Evolutionary conservation across 2,888 invertebrate species (phyloP), one percentile per base, ranked within the genome.

Genomic region (Myopa testacea): DNA sequence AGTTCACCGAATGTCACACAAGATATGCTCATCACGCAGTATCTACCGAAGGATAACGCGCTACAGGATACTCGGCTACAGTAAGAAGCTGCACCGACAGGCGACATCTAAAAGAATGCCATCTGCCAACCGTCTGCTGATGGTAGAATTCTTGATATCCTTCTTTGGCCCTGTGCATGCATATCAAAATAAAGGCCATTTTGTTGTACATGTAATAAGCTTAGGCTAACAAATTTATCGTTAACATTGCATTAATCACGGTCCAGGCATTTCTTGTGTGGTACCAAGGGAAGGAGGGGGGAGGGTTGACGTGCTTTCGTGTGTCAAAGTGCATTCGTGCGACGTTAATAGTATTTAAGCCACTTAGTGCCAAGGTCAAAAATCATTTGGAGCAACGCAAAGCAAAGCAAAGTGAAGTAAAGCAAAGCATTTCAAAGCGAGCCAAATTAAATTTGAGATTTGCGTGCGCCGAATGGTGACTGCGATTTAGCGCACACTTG

Each of bases 1-100:
- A 80, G 78, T 82, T 80, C 77, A 81, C 79, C 82, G 75, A 75
- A 65, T 75, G 67, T 65, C 65, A 63, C 65, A 63, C 63, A 45
- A 75, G 67, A 67, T 67, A 75, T 52, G 73, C 73, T n/a, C 73
- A 62, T 62, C 62, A 71, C 71, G 19, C 38, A 38, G 40, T 34
- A 34, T 50, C 19, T n/a, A 71, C 26, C 34, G 37, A 58, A 38
- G 19, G 19, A 58, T 52, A 40, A 58, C 19, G 34, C 26, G 26
- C 26, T 26, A 12, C 10, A 62, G 62, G 26, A 62, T 6, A 62
- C 26, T 26, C 26, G n/a, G 10, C 16, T 62, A 7, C 62, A 62
- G n/a, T 6, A 5, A 26, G 4, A 10, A 62, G 8, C 19, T 4
- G 8, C 26, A 26, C 34, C 19, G 38, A 40, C 62, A 62, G 45